phyloP scores from a whole-genome alignment of 2,797 vertebrate species.

The Crypturellus tataupa region DNA sequence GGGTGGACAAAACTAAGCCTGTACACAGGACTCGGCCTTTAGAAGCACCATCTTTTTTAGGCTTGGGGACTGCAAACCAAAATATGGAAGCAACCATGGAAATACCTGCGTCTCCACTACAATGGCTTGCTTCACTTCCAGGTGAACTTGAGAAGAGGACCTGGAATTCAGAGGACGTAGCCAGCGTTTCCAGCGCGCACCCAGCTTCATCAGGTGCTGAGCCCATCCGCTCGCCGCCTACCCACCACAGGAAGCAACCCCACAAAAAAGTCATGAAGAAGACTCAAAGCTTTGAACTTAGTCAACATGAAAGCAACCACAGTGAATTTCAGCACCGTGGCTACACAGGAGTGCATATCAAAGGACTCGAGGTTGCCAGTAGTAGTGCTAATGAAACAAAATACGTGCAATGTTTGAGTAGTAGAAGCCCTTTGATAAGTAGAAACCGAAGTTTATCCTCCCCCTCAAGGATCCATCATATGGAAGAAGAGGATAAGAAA shows the following conservation, averaged over 20 bases:
- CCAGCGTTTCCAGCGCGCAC: slow-evolving; percentile 81
- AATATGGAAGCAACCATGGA: slow-evolving; percentile 67
- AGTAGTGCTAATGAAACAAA: slow-evolving; percentile 83
- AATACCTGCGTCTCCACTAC: slow-evolving; percentile 56
- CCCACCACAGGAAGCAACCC: slow-evolving; percentile 84
- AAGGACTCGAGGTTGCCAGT: slow-evolving; percentile 87
- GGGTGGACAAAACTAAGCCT: neutral
- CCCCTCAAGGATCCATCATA: slow-evolving; percentile 74
- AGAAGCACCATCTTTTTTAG: neutral
- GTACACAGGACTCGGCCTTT: neutral
- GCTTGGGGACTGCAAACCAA: slow-evolving; percentile 72
- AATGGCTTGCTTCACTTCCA: slow-evolving; percentile 64
- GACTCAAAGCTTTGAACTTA: slow-evolving; percentile 82
- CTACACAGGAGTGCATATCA: slow-evolving; percentile 87
- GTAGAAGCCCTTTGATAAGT: slow-evolving; percentile 77
- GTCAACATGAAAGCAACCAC: slow-evolving; percentile 60
- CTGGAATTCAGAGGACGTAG: slow-evolving; percentile 81
- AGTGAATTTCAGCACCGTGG: slow-evolving; percentile 78
- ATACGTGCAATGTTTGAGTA: slow-evolving; percentile 75
- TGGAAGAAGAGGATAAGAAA: slow-evolving; percentile 71
- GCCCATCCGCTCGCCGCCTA: slow-evolving; percentile 75
- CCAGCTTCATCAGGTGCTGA: slow-evolving; percentile 76
- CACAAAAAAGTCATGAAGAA: slow-evolving; percentile 91
- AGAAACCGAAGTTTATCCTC: slow-evolving; percentile 86
- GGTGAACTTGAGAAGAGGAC: slow-evolving; percentile 73